phyloP scores from a whole-genome alignment of 2,113 vertebrate species.

The Onychorhynchus coronatus region DNA sequence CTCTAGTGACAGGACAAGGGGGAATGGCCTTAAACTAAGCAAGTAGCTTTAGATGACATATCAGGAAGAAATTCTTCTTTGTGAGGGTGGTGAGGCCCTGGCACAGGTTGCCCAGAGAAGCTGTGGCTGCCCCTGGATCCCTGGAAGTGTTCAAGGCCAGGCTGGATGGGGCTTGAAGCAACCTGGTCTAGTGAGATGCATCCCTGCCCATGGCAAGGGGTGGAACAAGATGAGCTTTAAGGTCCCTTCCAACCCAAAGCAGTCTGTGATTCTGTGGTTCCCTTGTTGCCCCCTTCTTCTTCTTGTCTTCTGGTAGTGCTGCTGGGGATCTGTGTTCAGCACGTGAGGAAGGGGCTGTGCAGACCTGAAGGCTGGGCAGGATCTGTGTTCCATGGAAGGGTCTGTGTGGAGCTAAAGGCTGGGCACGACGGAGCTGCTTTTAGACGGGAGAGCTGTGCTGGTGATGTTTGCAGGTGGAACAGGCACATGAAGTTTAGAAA shows the following conservation, averaged over 20 bases:
- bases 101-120: not conserved
- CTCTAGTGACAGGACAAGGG: not conserved
- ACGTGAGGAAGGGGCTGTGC: not conserved
- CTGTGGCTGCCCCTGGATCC: not conserved
- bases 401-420: not conserved
- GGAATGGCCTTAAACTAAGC: not conserved
- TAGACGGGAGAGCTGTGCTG: not conserved
- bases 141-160: not conserved
- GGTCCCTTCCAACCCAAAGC: not conserved
- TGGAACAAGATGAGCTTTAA: not conserved
- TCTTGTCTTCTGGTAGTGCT: not conserved
- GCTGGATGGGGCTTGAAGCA: not conserved
- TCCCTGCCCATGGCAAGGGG: not conserved
- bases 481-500: not conserved
- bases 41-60: not conserved
- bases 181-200: not conserved
- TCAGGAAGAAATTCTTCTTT: not conserved
- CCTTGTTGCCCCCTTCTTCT: too few relatives aligned
- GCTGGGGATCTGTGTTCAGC: not conserved
- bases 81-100: not conserved
- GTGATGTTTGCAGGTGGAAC: too few relatives aligned
- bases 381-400: not conserved
- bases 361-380: not conserved
- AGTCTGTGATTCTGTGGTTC: not conserved
- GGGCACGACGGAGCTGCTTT: not conserved